Evolutionary conservation across 1,140 invertebrate genomes (phyloP).

Genomic region (Ericerus pela): DNA sequence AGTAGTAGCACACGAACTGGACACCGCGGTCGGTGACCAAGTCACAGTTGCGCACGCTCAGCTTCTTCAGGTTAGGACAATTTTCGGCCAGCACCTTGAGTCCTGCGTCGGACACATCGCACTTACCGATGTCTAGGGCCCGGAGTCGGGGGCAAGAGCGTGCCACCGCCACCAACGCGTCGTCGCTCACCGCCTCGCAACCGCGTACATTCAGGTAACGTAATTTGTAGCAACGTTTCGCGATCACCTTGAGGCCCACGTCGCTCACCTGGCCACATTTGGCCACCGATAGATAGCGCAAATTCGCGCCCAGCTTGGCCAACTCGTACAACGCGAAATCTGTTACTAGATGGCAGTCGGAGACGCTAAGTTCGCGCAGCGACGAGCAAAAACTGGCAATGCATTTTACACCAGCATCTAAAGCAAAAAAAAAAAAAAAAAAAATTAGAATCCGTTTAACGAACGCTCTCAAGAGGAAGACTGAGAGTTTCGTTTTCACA

Average conservation of each 20-base stretch:
- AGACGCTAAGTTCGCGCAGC: slow-evolving; percentile 72
- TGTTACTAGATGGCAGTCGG: slow-evolving; percentile 74
- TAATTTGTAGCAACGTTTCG: slow-evolving; percentile 72
- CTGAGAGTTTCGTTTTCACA: background rate
- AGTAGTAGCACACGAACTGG: slow-evolving; percentile 71
- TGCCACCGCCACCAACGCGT: slow-evolving; percentile 66
- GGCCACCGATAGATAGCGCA: slow-evolving; percentile 75
- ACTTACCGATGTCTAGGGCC: slow-evolving; percentile 79
- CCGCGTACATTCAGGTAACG: slow-evolving; percentile 80
- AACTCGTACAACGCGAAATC: slow-evolving; percentile 83
- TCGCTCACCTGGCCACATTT: slow-evolving; percentile 73
- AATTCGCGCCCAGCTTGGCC: slow-evolving; percentile 65
- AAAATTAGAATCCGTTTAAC: no score
- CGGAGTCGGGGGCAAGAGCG: slow-evolving; percentile 64
- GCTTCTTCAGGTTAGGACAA: slow-evolving; percentile 77
- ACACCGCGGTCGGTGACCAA: slow-evolving; percentile 73
- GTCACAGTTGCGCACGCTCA: slow-evolving; percentile 78
- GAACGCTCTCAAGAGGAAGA: background rate
- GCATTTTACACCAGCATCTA: slow-evolving; percentile 57
- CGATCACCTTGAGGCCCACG: slow-evolving; percentile 71
- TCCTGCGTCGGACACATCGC: slow-evolving; percentile 77
- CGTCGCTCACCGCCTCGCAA: slow-evolving; percentile 81
- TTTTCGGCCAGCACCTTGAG: slow-evolving; percentile 68
- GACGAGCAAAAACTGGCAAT: slow-evolving; percentile 72
- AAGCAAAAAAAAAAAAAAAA: slow-evolving; percentile 26